Conservation (phyloP, 2,888 invertebrate genomes). For the Agelastica alni region DNA sequence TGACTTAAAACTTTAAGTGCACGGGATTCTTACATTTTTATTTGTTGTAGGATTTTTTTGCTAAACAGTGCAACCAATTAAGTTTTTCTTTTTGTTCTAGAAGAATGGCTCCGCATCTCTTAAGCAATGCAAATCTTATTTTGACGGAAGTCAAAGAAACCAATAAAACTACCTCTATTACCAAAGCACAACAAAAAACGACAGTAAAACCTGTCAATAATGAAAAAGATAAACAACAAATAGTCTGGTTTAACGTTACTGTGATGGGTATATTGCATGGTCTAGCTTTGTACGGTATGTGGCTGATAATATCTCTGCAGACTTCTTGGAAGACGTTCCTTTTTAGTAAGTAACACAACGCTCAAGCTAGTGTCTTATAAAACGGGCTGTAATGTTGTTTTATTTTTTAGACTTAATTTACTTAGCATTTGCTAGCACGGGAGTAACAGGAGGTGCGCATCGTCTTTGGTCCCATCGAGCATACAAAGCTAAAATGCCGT, state of each 20-base stretch:
- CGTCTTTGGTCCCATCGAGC: slow-evolving; percentile 91
- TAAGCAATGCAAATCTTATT: not conserved
- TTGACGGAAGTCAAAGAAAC: not conserved
- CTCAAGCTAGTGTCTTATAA: not conserved
- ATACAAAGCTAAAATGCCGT: slow-evolving; percentile 87
- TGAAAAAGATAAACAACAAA: slow-evolving; percentile 60
- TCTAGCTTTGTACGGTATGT: slow-evolving; percentile 67
- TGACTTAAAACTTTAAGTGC: too few species aligned
- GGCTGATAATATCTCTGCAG: slow-evolving; percentile 60
- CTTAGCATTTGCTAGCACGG: slow-evolving; percentile 10
- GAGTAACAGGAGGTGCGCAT: slow-evolving; percentile 72
- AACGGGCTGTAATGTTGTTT: too few species aligned
- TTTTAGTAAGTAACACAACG: slow-evolving; percentile 60
- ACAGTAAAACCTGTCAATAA: not conserved
- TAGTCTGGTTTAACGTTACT: slow-evolving; percentile 80
- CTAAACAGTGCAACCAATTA: too few species aligned
- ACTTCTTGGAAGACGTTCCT: slow-evolving; percentile 56
- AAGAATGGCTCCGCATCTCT: not conserved
- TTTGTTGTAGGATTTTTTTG: too few species aligned
- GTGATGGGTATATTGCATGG: slow-evolving; percentile 73
- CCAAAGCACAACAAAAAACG: not conserved
- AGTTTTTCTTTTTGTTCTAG: too few species aligned
- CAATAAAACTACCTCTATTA: not conserved
- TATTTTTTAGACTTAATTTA: slow-evolving; percentile 5
- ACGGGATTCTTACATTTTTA: too few species aligned